phyloP scores from a whole-genome alignment of 1,140 invertebrate genomes.

The Anadara kagoshimensis region DNA sequence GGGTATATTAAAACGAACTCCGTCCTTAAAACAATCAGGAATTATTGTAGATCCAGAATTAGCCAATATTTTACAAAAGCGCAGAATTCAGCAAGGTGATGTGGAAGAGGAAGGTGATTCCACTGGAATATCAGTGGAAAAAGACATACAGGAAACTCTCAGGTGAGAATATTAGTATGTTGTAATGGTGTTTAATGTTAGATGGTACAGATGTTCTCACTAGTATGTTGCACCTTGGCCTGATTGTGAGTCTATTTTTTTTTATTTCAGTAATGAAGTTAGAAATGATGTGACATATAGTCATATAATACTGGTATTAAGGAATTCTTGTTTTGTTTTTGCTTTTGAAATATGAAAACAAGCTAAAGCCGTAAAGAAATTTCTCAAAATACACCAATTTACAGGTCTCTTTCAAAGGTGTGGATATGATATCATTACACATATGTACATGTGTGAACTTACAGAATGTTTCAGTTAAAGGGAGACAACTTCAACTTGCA shows the following conservation, averaged over 20 bases:
- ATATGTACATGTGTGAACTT: neutral
- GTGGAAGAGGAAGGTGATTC: constrained; percentile 37
- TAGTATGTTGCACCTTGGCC: too few species aligned
- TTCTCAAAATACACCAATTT: too few species aligned
- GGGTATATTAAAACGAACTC: constrained; percentile 50
- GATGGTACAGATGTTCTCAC: too few species aligned
- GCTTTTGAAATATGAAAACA: too few species aligned
- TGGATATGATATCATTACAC: too few species aligned
- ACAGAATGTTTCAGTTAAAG: neutral
- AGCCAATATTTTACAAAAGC: constrained; percentile 41
- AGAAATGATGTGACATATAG: too few species aligned
- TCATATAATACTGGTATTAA: too few species aligned
- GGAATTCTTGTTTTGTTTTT: too few species aligned
- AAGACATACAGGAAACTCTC: constrained; percentile 42
- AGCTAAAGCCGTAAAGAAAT: too few species aligned
- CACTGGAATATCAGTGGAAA: constrained; percentile 30
- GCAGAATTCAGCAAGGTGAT: constrained; percentile 36
- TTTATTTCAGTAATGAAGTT: too few species aligned
- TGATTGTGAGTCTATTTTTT: too few species aligned
- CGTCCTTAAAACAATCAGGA: constrained; percentile 48
- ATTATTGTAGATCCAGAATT: constrained; percentile 51
- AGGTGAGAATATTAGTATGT: constrained; percentile 8
- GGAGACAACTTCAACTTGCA: neutral
- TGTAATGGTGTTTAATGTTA: neutral
- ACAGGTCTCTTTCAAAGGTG: too few species aligned